A percentile compares a stretch with the other conserved stretches of the same genome.
These are phyloP conservation scores for Nesidiocoris tenuis DNA, from an alignment of 2,888 invertebrate species.

Conservation along the genomic window DNA sequence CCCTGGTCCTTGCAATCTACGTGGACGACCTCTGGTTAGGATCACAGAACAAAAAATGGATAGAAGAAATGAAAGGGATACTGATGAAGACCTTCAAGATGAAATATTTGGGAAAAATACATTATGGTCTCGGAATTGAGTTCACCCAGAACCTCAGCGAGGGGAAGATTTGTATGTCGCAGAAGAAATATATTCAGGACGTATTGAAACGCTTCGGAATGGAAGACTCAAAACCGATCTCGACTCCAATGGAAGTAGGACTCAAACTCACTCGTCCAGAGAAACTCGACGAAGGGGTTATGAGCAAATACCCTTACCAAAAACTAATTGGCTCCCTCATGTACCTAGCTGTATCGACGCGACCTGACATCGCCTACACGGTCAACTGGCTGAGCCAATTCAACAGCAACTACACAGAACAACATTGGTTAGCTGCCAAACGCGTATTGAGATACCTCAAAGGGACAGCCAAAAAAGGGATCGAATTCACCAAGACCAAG, in stretches of 20 bases:
- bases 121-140: not conserved
- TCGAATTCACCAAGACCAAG: not conserved
- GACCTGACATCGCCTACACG: conserved; percentile 35
- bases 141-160: not conserved
- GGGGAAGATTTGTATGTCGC: not conserved
- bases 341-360: conserved; percentile 23
- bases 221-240: not conserved
- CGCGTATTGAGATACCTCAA: conserved; percentile 42
- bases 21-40: not conserved
- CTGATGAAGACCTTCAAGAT: not conserved
- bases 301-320: conserved; percentile 25
- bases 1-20: not conserved
- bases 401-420: conserved; percentile 16
- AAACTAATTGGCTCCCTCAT: conserved; percentile 28
- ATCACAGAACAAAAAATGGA: not conserved
- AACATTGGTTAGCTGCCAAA: conserved; percentile 42
- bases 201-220: not conserved
- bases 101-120: not conserved
- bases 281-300: not conserved
- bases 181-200: not conserved
- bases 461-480: conserved; percentile 16
- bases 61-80: not conserved
- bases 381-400: conserved; percentile 37
- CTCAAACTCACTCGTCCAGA: too few relatives aligned
- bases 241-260: too few relatives aligned